Base-by-base conservation (phyloP, 1,140 invertebrate species). In the Cydia amplana region DNA sequence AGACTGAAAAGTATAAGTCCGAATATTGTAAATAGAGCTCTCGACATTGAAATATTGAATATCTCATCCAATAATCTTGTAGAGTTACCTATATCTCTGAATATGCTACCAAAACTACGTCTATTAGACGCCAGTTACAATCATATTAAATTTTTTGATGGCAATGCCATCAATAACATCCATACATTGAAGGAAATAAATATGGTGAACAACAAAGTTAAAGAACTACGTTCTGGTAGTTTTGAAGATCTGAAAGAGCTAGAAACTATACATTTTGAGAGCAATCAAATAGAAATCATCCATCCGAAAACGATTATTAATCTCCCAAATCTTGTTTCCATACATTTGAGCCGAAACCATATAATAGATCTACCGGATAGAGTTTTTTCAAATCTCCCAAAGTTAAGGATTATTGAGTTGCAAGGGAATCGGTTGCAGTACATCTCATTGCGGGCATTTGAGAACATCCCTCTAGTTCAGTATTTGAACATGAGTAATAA, bases 401-500 rank as follows among this genome's bases (percentile, higher is more conserved):
- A 95, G 40, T 91, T 98, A 12, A 95, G 96, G 87, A 93, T 94
- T 73, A 93, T 96, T 1, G 96, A 98, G 85, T 90, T 98, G 46
- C 97, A 98, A 91, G 95, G 97, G 81, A 98, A 98, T 87, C 93
- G 95, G 67, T 85, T 97, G 40, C 93, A 94, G 75, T 95, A 95
- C 78, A 95, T 98, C 64, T 95, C 96, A 0, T 94, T 93, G n/a
- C 94, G 95, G 80, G 96, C 96, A 0, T 98, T 98, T 85, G 94
- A 95, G 77, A 95, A 95, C 80, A 95, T 96, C 16, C 96, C 96
- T 7, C 95, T 96, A 64, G 88, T 97, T 64, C 94, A 97, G 25
- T 96, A 97, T 86, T 90, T 98, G 10, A 98, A 98, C 94, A 86
- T 98, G 70, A 97, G 97, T 82, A 94, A 95, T 79, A 97, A 97